A percentile compares a stretch with the other conserved stretches of the same genome.
These are phyloP conservation scores for Arremon brunneinucha DNA, from an alignment of 2,797 vertebrate species.

Conservation along the genomic window DNA sequence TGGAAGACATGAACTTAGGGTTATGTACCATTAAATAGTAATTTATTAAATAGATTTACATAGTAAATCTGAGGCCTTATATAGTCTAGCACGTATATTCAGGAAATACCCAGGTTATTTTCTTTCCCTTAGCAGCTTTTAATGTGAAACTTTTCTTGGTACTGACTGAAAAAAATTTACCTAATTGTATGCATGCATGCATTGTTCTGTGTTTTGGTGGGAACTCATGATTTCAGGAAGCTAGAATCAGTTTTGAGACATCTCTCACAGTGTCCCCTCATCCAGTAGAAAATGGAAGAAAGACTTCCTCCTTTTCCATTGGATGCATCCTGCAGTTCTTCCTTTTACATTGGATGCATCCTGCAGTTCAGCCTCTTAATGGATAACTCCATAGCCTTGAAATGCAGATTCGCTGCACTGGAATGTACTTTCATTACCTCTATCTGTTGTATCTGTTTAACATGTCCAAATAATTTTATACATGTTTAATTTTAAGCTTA, in stretches of 20 bases:
- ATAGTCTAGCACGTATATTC: not conserved
- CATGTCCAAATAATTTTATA: not conserved
- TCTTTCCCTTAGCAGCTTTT: not conserved
- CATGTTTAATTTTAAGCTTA: not conserved
- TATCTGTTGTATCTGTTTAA: not conserved
- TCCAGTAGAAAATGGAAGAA: not conserved
- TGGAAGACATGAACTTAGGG: not conserved
- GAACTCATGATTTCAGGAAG: not conserved
- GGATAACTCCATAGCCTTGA: not conserved
- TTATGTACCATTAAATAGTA: not conserved
- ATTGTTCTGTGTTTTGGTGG: not conserved
- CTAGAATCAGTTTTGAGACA: not conserved
- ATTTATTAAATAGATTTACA: not conserved
- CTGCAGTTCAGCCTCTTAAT: not conserved
- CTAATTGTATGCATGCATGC: not conserved
- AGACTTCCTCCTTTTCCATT: not conserved
- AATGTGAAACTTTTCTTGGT: not conserved
- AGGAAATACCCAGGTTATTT: not conserved
- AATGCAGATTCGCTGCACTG: not conserved
- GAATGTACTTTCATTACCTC: not conserved
- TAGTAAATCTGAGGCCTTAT: not conserved
- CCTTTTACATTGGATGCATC: not conserved
- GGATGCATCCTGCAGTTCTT: not conserved
- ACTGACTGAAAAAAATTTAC: not conserved
- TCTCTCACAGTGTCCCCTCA: not conserved